Base-by-base conservation (phyloP, 2,888 invertebrate species). In the Sisyra terminalis region DNA sequence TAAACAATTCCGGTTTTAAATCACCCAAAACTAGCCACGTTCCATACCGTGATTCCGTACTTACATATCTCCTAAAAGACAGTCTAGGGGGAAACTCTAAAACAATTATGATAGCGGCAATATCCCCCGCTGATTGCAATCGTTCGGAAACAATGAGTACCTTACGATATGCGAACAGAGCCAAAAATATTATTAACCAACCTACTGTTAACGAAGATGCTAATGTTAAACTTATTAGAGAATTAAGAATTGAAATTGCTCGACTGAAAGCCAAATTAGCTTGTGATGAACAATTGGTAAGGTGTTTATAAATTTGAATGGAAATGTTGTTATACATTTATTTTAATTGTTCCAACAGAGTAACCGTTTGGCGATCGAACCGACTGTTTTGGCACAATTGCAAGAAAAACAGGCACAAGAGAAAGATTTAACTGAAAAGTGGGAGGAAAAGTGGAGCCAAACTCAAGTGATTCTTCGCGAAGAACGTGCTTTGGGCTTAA, bases 361-460 rank as follows among this genome's bases (percentile, higher is more conserved):
- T 70, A 69, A 65, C 45, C 65, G 68, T 0, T 59, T 71, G 34
- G 64, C 68, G 47, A 61, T 66, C 6, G 75, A 75, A 53, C 67
- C 77, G 0, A 71, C 72, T 14, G 78, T 88, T 47, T 64, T 90
- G 42, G 88, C 86, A 29, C 83, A 85, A 50, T 71, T 92, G 3
- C 86, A 88, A 51, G 80, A 87, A 55, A 92, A 88, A 56, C 89
- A 92, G 60, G 89, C 88, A 0, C 83, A 87, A 56, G 88, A 88
- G 65, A 88, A 80, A 60, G 84, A 78, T 48, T 52, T 92, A 45
- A 90, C 89, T 0, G 88, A 89, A 62, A 85, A 87, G 56, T 92
- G 90, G 90, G 80, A 86, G 9, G 87, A 89, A 57, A 90, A 90
- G 58, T 92, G 92, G 92, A 72, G 85, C 40, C 86, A 86, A 56